Percentiles rank a stretch among this genome's conserved stretches.
Evolutionary conservation across 2,113 vertebrate genomes (phyloP).

Genomic region (Micronisus gabar): DNA sequence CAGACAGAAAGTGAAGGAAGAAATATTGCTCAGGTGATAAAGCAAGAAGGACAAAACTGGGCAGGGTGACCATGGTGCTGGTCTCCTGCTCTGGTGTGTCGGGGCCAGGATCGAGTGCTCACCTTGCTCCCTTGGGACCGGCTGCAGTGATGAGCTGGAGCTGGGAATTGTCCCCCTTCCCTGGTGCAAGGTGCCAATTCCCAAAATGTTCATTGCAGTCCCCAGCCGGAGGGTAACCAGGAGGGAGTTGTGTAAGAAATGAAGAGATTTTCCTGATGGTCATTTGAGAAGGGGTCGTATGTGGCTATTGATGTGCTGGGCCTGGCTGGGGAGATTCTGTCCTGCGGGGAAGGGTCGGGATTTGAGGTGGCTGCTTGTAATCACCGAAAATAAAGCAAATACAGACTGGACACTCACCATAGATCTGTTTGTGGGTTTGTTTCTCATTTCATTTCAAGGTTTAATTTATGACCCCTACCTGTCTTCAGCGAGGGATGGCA

Average conservation of each 20-base stretch:
- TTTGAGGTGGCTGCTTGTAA: neutral
- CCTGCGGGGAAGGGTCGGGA: neutral
- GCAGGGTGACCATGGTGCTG: neutral
- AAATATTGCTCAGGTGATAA: neutral
- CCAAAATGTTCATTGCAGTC: neutral
- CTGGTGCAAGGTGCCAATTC: neutral
- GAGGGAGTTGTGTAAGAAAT: neutral
- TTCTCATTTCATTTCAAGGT: neutral
- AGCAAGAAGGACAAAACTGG: neutral
- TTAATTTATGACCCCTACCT: neutral
- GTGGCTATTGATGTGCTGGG: neutral
- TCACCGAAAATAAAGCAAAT: neutral
- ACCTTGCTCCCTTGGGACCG: neutral
- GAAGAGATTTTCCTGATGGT: neutral
- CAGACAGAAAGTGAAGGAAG: neutral
- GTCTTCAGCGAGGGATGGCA: neutral
- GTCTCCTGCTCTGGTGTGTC: neutral
- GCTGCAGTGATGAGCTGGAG: neutral
- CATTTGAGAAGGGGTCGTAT: neutral
- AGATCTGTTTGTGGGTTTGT: neutral
- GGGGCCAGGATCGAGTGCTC: neutral
- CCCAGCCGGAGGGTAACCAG: accelerated
- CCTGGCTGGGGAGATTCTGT: neutral
- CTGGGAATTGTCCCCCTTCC: neutral
- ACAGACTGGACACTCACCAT: too few species aligned